Evolutionary conservation across 2,113 vertebrate genomes (phyloP).

Genomic region (Onychostruthus taczanowskii): DNA sequence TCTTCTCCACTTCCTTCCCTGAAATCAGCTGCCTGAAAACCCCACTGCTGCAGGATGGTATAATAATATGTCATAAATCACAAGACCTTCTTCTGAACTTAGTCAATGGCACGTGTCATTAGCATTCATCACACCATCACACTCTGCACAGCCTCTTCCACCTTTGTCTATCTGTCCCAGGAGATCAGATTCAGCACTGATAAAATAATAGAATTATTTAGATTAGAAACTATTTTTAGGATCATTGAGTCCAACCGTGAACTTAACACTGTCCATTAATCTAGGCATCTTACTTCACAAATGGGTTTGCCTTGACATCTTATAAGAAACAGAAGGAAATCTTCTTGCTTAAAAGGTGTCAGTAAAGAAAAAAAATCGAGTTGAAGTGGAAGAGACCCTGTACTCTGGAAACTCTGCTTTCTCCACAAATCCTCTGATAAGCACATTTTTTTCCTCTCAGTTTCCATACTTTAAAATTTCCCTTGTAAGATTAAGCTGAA

Average conservation of each 20-base stretch:
- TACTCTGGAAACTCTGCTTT: neutral
- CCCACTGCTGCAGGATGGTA: neutral
- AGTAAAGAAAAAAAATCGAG: neutral
- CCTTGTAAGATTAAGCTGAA: neutral
- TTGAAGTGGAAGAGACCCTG: neutral
- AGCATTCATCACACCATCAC: neutral
- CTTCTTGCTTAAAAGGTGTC: neutral
- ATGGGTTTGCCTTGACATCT: neutral
- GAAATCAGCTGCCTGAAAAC: neutral
- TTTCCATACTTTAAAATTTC: neutral
- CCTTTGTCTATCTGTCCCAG: neutral
- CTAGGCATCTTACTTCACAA: neutral
- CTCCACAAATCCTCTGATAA: neutral
- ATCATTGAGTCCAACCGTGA: fast-evolving
- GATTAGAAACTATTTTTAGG: neutral
- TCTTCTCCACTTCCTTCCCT: neutral
- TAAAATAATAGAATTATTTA: neutral
- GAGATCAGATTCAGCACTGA: neutral
- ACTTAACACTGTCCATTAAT: neutral
- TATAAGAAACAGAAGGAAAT: neutral
- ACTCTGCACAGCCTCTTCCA: neutral
- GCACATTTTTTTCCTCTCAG: neutral
- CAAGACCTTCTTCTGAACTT: neutral
- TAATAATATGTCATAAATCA: neutral
- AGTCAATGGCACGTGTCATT: neutral